Evolutionary conservation across 1,140 invertebrate genomes (phyloP).

Genomic region (Drosophila arawakana): DNA sequence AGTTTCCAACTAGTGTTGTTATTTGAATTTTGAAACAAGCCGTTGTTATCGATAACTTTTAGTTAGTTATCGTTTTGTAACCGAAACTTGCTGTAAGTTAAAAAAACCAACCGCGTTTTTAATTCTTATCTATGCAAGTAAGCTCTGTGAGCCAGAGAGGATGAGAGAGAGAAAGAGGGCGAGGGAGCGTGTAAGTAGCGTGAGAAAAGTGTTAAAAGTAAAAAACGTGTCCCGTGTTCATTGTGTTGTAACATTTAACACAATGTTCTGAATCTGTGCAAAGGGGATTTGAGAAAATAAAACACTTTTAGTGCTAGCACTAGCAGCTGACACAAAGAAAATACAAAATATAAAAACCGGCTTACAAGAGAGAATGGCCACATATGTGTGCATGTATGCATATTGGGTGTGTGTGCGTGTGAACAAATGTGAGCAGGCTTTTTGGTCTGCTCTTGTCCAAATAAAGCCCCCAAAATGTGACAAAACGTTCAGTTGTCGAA

Average conservation of each 20-base stretch:
- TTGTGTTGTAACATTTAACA: constrained; percentile 31
- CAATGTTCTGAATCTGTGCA: constrained; percentile 24
- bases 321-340: constrained; percentile 22
- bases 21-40: no score
- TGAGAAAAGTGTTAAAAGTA: constrained; percentile 7
- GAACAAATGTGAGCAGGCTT: constrained; percentile 7
- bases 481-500: constrained; percentile 69
- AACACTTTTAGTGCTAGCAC: neutral
- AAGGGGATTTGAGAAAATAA: neutral
- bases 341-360: constrained; percentile 63
- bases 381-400: neutral
- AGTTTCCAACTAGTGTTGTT: no score
- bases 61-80: no score
- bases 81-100: no score
- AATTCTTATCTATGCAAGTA: neutral
- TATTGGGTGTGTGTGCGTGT: constrained; percentile 18
- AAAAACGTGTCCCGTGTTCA: constrained; percentile 11
- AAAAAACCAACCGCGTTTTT: neutral
- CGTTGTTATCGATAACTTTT: neutral
- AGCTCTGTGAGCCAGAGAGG: neutral
- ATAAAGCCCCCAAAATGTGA: constrained; percentile 58
- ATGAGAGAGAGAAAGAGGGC: neutral
- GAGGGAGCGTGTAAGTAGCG: neutral
- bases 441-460: constrained; percentile 37
- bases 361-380: constrained; percentile 59